phyloP scores from a whole-genome alignment of 2,797 vertebrate species.

The Urophycis tenuis region DNA sequence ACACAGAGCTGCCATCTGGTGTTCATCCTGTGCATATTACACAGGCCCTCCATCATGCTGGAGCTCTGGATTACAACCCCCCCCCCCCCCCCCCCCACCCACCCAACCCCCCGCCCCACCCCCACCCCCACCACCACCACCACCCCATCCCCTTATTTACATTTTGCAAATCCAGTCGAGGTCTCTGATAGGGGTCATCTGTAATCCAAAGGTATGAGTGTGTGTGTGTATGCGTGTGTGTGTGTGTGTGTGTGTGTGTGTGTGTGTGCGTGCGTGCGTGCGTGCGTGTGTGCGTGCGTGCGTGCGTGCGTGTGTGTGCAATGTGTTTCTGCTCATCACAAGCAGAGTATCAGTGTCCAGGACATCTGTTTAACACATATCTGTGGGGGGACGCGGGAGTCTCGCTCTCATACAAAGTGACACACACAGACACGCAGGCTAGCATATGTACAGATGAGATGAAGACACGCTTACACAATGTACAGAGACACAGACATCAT shows the following conservation, averaged over 20 bases:
- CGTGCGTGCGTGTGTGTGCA: conserved; percentile 4
- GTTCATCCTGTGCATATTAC: background rate
- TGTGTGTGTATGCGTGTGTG: background rate
- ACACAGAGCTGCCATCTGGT: conserved; percentile 7
- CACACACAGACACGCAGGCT: conserved; percentile 7
- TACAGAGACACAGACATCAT: background rate
- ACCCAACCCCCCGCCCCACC: conserved; percentile 16
- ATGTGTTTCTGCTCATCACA: conserved; percentile 58
- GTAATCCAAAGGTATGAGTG: conserved; percentile 64
- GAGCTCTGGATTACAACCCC: conserved; percentile 57
- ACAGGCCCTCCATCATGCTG: conserved; percentile 24
- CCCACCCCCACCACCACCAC: background rate
- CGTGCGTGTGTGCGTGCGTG: conserved; percentile 1
- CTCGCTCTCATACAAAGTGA: conserved; percentile 37
- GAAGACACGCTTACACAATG: background rate
- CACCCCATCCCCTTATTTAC: conserved; percentile 72
- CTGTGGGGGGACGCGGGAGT: conserved; percentile 30
- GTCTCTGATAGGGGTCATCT: conserved; percentile 63
- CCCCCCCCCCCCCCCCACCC: conserved; percentile 3
- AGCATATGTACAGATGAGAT: background rate
- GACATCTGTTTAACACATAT: conserved; percentile 67
- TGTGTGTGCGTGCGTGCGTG: background rate
- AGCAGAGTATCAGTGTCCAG: conserved; percentile 61
- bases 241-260: conserved; percentile 1
- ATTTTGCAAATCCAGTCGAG: conserved; percentile 62